A percentile compares a stretch with the other conserved stretches of the same genome.
phyloP scores from a whole-genome alignment of 2,113 vertebrate genomes.

The Sinocyclocheilus anshuiensis region DNA sequence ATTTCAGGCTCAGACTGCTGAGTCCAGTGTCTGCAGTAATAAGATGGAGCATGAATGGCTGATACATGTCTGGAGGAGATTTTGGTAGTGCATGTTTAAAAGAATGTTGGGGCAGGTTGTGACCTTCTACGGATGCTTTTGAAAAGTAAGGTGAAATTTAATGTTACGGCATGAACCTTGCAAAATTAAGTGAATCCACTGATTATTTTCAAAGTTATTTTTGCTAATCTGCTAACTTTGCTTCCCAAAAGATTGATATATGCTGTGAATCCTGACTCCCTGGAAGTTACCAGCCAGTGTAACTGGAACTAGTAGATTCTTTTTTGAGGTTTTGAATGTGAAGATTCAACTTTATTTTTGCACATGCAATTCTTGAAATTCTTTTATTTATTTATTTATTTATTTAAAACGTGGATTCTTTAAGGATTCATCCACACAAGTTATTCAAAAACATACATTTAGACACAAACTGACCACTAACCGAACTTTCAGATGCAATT shows the following conservation, averaged over 20 bases:
- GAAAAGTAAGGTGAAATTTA: slow-evolving; percentile 65
- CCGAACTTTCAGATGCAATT: too few relatives aligned
- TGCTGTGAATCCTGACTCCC: not conserved
- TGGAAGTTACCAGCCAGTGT: not conserved
- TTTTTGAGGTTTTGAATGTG: not conserved
- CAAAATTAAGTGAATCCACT: not conserved
- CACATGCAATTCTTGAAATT: too few relatives aligned
- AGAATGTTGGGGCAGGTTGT: slow-evolving; percentile 64
- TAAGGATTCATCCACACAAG: too few relatives aligned
- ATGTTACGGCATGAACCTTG: not conserved
- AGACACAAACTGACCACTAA: too few relatives aligned
- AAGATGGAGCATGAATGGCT: slow-evolving; percentile 79
- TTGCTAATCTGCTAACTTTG: not conserved
- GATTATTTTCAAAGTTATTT: not conserved
- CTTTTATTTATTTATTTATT: too few relatives aligned
- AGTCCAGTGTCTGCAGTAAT: slow-evolving; percentile 77
- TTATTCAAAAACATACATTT: too few relatives aligned
- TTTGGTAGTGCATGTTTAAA: slow-evolving; percentile 43
- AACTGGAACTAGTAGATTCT: not conserved
- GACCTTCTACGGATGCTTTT: slow-evolving; percentile 74
- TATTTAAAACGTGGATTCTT: too few relatives aligned
- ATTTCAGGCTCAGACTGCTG: slow-evolving; percentile 74
- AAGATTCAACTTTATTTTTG: not conserved
- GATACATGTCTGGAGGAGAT: slow-evolving; percentile 65
- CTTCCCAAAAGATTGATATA: not conserved